Evolutionary conservation across 2,888 invertebrate genomes (phyloP), one percentile per base, ranked within the genome.

Genomic region (Xanthostigma xanthostigma): DNA sequence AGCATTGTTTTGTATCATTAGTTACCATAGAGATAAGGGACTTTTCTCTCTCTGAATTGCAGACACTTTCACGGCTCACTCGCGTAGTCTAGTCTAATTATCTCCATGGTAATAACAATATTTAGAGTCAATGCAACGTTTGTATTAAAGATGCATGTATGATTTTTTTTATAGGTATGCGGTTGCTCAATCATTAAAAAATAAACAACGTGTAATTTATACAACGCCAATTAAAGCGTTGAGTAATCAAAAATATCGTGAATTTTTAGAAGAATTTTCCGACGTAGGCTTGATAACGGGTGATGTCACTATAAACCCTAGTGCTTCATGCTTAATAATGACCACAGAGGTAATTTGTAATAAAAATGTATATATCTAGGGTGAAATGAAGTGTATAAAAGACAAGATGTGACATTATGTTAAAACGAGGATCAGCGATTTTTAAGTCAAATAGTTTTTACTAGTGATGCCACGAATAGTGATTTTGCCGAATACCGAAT

Each of bases 181-280:
- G 1, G 92, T 99, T 62, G 97, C 98, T 0, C 79, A 89, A 62
- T 95, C 96, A 1, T 68, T 99, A 48, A 81, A 85, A 54, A 85
- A 88, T 58, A 94, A 96, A 61, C 98, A 99, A 66, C 76, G 97
- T 57, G 98, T 99, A 0, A 98, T 99, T 59, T 99, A 98, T 67
- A 99, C 98, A 11, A 97, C 98, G 9, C 98, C 98, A 1, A 99
- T 99, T 58, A 99, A 99, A 69, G 98, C 98, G 0, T 70, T 99
- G 41, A 96, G 96, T 57, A 99, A 99, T 73, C 98, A 99, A 68
- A 99, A 99, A 65, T 99, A 94, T 67, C 75, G 98, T 54, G 98
- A 99, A 65, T 90, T 99, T 64, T 85, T 83, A 52, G 97, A 97
- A 62, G 94, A 96, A 66, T 97, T 97, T 62, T 82, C 85, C 66